Base-by-base conservation (phyloP, 2,113 vertebrate genomes). In the Deroptyus accipitrinus region DNA sequence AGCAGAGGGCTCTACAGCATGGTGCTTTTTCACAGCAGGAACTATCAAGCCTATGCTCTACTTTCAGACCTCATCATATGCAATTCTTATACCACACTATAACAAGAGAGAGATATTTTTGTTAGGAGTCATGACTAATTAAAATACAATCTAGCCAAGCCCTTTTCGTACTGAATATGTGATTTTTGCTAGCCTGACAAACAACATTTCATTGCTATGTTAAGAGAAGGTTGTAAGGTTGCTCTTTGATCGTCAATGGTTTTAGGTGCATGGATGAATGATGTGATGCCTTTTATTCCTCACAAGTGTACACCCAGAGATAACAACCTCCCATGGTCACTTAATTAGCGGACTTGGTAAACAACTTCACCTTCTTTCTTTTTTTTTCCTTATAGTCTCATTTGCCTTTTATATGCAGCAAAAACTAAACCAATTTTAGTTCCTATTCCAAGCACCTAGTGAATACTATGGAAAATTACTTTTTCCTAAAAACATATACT, bases 1-100 rank as follows among this genome's bases (percentile, higher is more conserved):
- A 91, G 52, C 31, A 95, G 73, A 92, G 73, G 68, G 37, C 67
- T 92, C 51, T 39, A 75, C 51, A 80, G 27, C 35, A 31, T 83
- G 73, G 16, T 84, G 35, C 39, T 67, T 86, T 80, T 59, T 25
- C 44, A 44, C 19, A 57, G 5, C 15, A 55, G 20, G 42, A 80
- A 73, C 41, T 7, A 39, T 1, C 17, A 27, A 57, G 6, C 4
- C 25, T 31, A 11, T 22, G 13, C 5, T 54, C 9, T 44, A 7
- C 31, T 68, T 76, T 41, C 12, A 76, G 35, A 62, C 42, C 17
- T 68, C 15, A 72, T 16, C 11, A 22, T 44, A 16, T 0, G 4
- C 11, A 46, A 23, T 41, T 70, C 17, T 44, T 69, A 35, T 0
- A 10, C 5, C 0, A 1, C 25, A 25, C 18, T 57, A 2, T 52